Base-by-base conservation (phyloP, 1,140 invertebrate genomes). In the Rhagoletis zephyria region DNA sequence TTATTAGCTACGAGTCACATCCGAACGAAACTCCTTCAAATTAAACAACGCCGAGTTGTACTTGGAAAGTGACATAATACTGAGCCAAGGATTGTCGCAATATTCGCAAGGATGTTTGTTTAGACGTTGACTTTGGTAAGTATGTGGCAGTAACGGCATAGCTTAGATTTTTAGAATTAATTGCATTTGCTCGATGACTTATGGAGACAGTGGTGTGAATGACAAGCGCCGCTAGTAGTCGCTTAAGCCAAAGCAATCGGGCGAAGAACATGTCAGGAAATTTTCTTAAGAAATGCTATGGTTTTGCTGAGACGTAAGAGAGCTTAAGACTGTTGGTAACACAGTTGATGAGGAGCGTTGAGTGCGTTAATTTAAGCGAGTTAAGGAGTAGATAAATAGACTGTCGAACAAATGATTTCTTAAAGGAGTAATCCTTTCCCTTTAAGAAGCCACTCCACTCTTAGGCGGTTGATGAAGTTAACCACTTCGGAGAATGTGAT, bases 91-190 rank as follows among this genome's bases (percentile, higher is more conserved):
- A 81, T 81, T 81, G 48, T 56, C 45, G 48, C 56, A 14, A 12
- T 30, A 81, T 42, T 48, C 67, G 40, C 45, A 81, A 56, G 74
- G 7, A 81, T 59, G 45, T 81, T 81, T 81, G 42, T 56, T 81
- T 51, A 81, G 74, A 81, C 74, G n/a, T 48, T 30, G 74, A n/a
- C 3, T 56, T 51, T 81, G 51, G 74, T 7, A 16, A 67, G 16
- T 16, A 67, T 19, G 30, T 2, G 4, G 64, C 42, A 67, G n/a
- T 51, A 56, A 19, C 19, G n/a, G 48, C 16, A 56, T 5, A 30
- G 74, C 48, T 81, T 51, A 56, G 74, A 81, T 81, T 56, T 81
- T 81, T 56, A 56, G 48, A 81, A 81, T 81, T 81, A 81, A 81
- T 81, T 81, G 74, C 74, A 81, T 81, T 81, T 30, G n/a, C 74